Evolutionary conservation across 2,113 vertebrate genomes (phyloP).

Genomic region (Noctilio leporinus): DNA sequence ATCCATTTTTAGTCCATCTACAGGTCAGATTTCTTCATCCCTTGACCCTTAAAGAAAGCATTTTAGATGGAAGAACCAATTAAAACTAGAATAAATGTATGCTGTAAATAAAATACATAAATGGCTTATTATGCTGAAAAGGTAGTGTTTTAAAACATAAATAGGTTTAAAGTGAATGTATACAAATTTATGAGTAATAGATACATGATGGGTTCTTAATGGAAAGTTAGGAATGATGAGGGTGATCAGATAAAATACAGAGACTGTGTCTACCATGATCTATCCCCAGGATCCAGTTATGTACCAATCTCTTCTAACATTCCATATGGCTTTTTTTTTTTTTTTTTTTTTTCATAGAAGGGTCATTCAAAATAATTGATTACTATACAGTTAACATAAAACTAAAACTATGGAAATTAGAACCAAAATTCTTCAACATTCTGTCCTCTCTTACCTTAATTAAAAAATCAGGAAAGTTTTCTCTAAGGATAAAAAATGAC

Average conservation of each 20-base stretch:
- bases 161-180: constrained; percentile 19
- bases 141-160: constrained; percentile 11
- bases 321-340: background rate
- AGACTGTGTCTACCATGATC: background rate
- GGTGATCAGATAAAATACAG: background rate
- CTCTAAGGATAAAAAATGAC: background rate
- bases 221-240: background rate
- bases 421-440: background rate
- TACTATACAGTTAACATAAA: background rate
- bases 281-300: background rate
- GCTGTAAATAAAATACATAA: constrained; percentile 5
- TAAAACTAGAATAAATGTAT: constrained; percentile 7
- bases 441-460: background rate
- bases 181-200: constrained; percentile 28
- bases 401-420: background rate
- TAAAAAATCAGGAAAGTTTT: background rate
- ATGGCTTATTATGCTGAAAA: constrained; percentile 28
- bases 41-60: constrained; percentile 42
- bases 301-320: background rate
- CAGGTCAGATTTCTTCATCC: background rate
- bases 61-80: constrained; percentile 29
- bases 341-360: background rate
- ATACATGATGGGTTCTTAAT: constrained; percentile 16
- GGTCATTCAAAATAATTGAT: background rate
- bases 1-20: background rate